phyloP scores from a whole-genome alignment of 2,797 vertebrate genomes.

The Sebastes trivittatus region DNA sequence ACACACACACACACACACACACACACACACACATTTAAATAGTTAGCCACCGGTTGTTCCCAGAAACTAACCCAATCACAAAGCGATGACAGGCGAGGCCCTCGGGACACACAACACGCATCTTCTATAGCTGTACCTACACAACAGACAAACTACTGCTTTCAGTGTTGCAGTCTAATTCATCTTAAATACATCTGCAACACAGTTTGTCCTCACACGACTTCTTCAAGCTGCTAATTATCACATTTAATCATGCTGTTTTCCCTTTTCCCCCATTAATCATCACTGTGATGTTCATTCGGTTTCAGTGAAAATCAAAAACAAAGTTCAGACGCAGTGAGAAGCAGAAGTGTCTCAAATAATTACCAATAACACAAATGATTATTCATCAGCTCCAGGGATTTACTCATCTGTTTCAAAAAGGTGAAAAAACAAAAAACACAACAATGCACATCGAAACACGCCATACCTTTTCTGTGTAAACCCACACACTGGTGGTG shows the following conservation, averaged over 20 bases:
- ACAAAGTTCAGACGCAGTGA: background rate
- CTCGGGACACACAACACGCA: constrained; percentile 53
- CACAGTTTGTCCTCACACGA: background rate
- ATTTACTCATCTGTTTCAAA: background rate
- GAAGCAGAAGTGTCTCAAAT: background rate
- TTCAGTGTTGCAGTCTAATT: background rate
- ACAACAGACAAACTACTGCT: background rate
- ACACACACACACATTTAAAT: constrained; percentile 3
- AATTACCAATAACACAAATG: constrained; percentile 9
- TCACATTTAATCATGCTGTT: constrained; percentile 2
- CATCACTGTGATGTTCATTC: background rate
- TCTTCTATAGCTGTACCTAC: background rate
- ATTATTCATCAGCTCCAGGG: background rate
- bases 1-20: constrained; percentile 9
- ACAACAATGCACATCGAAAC: background rate
- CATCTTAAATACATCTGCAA: constrained; percentile 5
- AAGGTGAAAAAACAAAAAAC: background rate
- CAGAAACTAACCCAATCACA: constrained; percentile 52
- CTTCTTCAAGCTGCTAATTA: constrained; percentile 25
- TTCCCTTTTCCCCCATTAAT: background rate
- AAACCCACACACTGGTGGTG: background rate
- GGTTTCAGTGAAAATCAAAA: background rate
- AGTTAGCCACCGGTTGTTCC: constrained; percentile 22
- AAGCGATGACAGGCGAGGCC: constrained; percentile 37
- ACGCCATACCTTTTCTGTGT: background rate